Base-by-base conservation (phyloP, 2,113 vertebrate genomes). In the Paralichthys olivaceus region DNA sequence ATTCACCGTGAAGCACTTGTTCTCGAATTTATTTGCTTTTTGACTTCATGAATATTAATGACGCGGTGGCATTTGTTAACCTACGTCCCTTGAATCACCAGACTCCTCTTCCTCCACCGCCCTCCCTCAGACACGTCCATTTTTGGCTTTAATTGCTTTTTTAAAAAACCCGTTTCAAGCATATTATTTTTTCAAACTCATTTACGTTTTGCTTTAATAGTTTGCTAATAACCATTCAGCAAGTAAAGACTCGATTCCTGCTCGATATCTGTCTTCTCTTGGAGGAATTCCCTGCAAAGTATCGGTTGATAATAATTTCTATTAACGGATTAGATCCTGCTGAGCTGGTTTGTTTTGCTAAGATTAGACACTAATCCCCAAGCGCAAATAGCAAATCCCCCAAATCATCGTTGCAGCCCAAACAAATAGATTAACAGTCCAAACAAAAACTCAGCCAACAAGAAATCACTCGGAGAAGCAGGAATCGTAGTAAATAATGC, bases 1-100 rank as follows among this genome's bases (percentile, higher is more conserved):
- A 95, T 94, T 92, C 94, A 92, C 94, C 93, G 93, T 96, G 95
- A 94, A 95, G 94, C 94, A 92, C 93, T 94, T 93, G 91, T 93
- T 94, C 93, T 92, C 92, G 78, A 92, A 93, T 93, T 88, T 90
- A 94, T 94, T 93, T 93, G 88, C 90, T 91, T 92, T 57, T 93
- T 90, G 91, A 93, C 92, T 83, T 77, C 86, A 94, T 95, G 89
- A 95, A 95, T 95, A 93, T 94, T 93, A 94, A 95, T 87, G 90
- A 83, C 57, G 49, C 58, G 32, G 11, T 93, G 92, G 91, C 93
- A 93, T 92, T 93, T 85, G 93, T 93, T 93, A 92, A 91, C 92
- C 92, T 87, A 86, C 62, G 60, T 73, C 7, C 9, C 79, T 77
- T 88, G 80, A 88, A 88, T 90, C 81, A 62, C 17, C 74, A 72